phyloP scores from a whole-genome alignment of 2,113 vertebrate genomes.

The Xiphorhynchus elegans region DNA sequence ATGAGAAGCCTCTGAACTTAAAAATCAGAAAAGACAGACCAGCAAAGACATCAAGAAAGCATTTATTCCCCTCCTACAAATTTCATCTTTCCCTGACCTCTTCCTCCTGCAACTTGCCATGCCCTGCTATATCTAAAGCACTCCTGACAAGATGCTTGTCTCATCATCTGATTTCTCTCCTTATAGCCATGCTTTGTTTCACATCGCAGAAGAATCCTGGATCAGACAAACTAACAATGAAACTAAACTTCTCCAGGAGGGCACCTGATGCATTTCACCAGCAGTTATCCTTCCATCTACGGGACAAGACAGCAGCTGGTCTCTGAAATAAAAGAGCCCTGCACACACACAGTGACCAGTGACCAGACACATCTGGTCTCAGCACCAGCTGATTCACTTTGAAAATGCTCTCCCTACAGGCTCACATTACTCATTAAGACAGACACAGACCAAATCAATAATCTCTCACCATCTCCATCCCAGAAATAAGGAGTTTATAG shows the following conservation, averaged over 20 bases:
- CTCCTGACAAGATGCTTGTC: neutral
- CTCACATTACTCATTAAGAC: rapidly evolving
- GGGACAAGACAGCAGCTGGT: neutral
- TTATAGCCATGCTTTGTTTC: neutral
- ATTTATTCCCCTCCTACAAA: neutral
- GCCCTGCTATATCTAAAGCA: neutral
- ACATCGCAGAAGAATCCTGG: neutral
- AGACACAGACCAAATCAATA: neutral
- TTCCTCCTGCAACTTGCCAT: neutral
- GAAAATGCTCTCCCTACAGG: neutral
- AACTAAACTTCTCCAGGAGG: neutral
- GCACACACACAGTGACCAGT: too few relatives aligned
- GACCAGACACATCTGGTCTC: neutral
- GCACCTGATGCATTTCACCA: neutral
- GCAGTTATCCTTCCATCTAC: neutral
- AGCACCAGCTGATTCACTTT: neutral
- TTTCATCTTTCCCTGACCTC: neutral
- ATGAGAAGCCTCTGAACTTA: neutral
- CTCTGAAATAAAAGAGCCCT: neutral
- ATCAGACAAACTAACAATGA: neutral
- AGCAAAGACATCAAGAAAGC: rapidly evolving
- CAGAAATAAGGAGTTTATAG: neutral
- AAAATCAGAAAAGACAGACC: neutral
- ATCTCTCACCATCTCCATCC: neutral
- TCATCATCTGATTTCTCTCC: neutral